Evolutionary conservation across 2,888 invertebrate species (phyloP).

Genomic region (Teleogryllus oceanicus): DNA sequence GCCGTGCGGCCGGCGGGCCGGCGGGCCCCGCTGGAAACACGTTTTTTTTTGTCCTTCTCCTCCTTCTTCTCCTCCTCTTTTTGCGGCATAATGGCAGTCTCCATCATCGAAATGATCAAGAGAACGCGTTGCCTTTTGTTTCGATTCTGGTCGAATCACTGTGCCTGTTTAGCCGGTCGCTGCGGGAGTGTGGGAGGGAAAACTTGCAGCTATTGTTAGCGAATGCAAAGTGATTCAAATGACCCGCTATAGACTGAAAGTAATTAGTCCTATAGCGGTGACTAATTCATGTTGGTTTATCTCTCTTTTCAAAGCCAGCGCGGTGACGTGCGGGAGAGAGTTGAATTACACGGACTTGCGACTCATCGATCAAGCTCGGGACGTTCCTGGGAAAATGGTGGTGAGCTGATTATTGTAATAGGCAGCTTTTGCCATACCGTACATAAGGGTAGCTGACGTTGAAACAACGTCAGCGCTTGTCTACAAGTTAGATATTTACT

Average conservation of each 20-base stretch:
- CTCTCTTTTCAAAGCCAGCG: neutral
- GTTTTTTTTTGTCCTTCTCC: neutral
- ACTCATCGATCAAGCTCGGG: neutral
- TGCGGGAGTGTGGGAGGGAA: neutral
- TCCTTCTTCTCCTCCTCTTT: neutral
- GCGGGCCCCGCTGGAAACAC: no score
- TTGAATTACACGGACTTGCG: neutral
- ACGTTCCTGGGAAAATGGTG: neutral
- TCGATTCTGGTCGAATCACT: constrained; percentile 7
- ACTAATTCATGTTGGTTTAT: constrained; percentile 6
- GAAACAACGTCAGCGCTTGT: no score
- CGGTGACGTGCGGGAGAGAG: neutral
- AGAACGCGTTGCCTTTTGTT: neutral
- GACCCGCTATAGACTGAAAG: neutral
- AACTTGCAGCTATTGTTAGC: neutral
- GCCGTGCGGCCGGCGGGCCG: no score
- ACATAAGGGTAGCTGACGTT: no score
- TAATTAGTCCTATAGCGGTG: neutral
- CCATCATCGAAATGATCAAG: neutral
- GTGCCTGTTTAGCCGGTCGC: neutral
- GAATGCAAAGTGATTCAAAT: constrained; percentile 18
- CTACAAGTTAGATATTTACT: no score
- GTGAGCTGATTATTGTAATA: no score
- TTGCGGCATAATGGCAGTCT: neutral
- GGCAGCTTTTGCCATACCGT: no score